phyloP scores from a whole-genome alignment of 2,797 vertebrate genomes.

The Aythya fuligula region DNA sequence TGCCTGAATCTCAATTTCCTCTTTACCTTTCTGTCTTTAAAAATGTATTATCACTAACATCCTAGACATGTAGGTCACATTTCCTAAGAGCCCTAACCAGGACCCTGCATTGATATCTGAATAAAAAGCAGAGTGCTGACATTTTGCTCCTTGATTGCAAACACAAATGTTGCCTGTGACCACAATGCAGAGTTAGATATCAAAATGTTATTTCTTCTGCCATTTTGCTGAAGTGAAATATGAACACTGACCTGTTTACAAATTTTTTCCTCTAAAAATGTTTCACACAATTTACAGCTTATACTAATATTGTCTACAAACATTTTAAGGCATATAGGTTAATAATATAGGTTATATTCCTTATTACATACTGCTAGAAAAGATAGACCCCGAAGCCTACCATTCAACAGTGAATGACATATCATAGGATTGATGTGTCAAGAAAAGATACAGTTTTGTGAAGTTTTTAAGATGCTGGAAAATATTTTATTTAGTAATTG shows the following conservation, averaged over 20 bases:
- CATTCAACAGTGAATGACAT: neutral
- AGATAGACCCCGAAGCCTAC: neutral
- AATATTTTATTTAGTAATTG: neutral
- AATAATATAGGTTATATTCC: neutral
- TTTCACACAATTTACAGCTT: neutral
- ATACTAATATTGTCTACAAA: neutral
- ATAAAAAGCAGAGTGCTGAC: conserved; percentile 48
- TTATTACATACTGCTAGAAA: neutral
- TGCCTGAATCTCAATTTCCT: conserved; percentile 24
- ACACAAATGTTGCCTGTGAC: neutral
- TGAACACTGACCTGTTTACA: neutral
- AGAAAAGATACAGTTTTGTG: neutral
- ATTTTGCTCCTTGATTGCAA: conserved; percentile 48
- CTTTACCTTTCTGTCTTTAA: conserved; percentile 31
- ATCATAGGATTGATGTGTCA: neutral
- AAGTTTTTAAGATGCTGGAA: neutral
- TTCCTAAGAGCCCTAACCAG: neutral
- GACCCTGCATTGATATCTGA: conserved; percentile 21
- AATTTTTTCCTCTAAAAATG: neutral
- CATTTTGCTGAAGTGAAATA: neutral
- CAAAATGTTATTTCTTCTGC: neutral
- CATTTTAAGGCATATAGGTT: neutral
- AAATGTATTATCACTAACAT: conserved; percentile 26
- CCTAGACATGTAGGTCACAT: conserved; percentile 29
- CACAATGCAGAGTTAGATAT: neutral